phyloP scores from a whole-genome alignment of 2,797 vertebrate genomes.

The Chelidonichthys spinosus region DNA sequence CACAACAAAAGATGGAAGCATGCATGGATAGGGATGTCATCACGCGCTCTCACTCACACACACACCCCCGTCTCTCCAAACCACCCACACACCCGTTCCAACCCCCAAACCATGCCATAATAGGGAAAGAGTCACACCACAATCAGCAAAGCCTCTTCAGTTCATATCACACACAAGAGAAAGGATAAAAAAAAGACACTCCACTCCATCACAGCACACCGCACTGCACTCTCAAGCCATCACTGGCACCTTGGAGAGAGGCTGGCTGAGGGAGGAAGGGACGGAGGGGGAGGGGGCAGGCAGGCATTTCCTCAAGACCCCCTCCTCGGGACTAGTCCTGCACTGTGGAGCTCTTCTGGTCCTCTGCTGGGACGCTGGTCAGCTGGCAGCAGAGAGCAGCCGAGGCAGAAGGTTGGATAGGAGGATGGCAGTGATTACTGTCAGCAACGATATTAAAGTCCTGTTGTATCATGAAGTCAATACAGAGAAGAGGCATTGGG shows the following conservation, averaged over 20 bases:
- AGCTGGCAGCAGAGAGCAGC: slow-evolving; percentile 75
- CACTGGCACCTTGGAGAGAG: slow-evolving; percentile 82
- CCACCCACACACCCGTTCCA: slow-evolving; percentile 57
- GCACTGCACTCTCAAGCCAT: slow-evolving; percentile 86
- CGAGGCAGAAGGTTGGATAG: slow-evolving; percentile 51
- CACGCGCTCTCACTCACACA: slow-evolving; percentile 26
- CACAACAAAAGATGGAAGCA: slow-evolving; percentile 66
- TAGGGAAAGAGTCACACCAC: slow-evolving; percentile 76
- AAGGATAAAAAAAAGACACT: slow-evolving; percentile 78
- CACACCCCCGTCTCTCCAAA: neutral
- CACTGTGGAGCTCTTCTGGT: slow-evolving; percentile 69
- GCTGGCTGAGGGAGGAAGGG: slow-evolving; percentile 61
- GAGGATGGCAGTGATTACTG: slow-evolving; percentile 60
- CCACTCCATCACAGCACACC: slow-evolving; percentile 82
- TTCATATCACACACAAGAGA: slow-evolving; percentile 74
- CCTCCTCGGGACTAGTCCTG: slow-evolving; percentile 64
- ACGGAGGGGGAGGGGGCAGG: neutral
- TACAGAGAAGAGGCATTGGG: neutral
- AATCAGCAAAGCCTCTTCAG: slow-evolving; percentile 76
- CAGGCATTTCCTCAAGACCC: slow-evolving; percentile 55
- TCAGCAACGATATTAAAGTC: slow-evolving; percentile 51
- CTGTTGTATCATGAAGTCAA: neutral
- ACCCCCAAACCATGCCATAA: slow-evolving; percentile 84
- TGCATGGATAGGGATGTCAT: slow-evolving; percentile 71
- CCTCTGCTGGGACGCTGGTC: slow-evolving; percentile 69